Evolutionary conservation across 2,113 vertebrate genomes (phyloP).

Genomic region (Lichenostomus cassidix): DNA sequence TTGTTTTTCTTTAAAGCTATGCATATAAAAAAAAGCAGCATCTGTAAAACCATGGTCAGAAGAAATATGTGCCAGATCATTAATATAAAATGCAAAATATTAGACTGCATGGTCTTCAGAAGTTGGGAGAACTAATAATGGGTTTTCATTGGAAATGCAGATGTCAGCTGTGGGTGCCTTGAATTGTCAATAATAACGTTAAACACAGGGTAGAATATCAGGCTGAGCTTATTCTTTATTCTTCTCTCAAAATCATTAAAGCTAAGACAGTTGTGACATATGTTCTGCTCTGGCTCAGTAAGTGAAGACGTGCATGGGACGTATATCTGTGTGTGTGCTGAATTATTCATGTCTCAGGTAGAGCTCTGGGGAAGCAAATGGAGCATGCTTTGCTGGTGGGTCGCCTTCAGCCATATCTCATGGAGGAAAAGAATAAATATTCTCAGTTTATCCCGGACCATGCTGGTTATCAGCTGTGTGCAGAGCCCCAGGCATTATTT

Average conservation of each 20-base stretch:
- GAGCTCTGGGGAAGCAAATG: not conserved
- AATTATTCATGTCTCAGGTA: conserved; percentile 30
- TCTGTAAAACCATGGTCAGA: not conserved
- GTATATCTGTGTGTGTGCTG: not conserved
- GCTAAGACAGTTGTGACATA: conserved; percentile 51
- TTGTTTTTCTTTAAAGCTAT: not conserved
- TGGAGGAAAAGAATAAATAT: not conserved
- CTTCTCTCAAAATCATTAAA: conserved; percentile 55
- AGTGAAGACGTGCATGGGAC: conserved; percentile 4
- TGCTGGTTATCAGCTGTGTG: not conserved
- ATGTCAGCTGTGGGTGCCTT: conserved; percentile 61
- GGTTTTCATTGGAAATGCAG: conserved; percentile 58
- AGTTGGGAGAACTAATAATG: conserved; percentile 31
- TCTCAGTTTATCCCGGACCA: not conserved
- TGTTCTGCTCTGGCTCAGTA: conserved; percentile 31
- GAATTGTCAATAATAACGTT: conserved; percentile 52
- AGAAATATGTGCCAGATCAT: not conserved
- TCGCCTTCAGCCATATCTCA: not conserved
- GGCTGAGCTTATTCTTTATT: conserved; percentile 16
- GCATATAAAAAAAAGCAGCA: not conserved
- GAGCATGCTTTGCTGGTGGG: not conserved
- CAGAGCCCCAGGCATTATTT: not conserved
- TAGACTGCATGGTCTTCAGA: not conserved
- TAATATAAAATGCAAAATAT: not conserved
- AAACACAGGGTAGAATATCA: conserved; percentile 57